Evolutionary conservation across 2,888 invertebrate species (phyloP).

Genomic region (Prosopocoilus inquinatus): DNA sequence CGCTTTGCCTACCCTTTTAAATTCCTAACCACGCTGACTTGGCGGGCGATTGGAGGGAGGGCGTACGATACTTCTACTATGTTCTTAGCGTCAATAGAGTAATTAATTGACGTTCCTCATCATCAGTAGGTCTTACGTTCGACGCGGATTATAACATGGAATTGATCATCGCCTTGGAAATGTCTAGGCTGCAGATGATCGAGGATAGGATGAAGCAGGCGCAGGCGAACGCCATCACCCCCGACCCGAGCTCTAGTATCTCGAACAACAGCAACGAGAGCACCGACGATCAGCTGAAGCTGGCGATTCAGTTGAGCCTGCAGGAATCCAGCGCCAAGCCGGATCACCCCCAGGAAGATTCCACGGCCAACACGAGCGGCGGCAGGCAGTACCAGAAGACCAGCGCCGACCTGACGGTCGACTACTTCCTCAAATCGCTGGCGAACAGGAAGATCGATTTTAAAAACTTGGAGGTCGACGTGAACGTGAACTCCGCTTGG

Average conservation of each 20-base stretch:
- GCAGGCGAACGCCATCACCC: slow-evolving; percentile 38
- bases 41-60: no score
- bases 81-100: no score
- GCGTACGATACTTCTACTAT: no score
- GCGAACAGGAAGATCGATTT: slow-evolving; percentile 52
- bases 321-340: slow-evolving; percentile 47
- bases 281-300: slow-evolving; percentile 52
- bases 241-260: slow-evolving; percentile 46
- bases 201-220: slow-evolving; percentile 58
- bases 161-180: slow-evolving; percentile 63
- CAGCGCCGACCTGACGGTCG: slow-evolving; percentile 54
- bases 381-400: slow-evolving; percentile 43
- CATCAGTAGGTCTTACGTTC: slow-evolving; percentile 20
- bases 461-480: slow-evolving; percentile 44
- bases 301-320: slow-evolving; percentile 56
- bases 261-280: slow-evolving; percentile 47
- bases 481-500: slow-evolving; percentile 37
- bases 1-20: no score
- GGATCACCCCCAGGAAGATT: slow-evolving; percentile 28
- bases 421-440: slow-evolving; percentile 55
- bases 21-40: no score
- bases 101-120: no score
- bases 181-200: slow-evolving; percentile 66
- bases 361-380: slow-evolving; percentile 14
- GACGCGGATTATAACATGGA: slow-evolving; percentile 60